These are phyloP conservation scores for Deroplatys truncata DNA, from an alignment of 2,888 invertebrate species.

Conservation along the genomic window DNA sequence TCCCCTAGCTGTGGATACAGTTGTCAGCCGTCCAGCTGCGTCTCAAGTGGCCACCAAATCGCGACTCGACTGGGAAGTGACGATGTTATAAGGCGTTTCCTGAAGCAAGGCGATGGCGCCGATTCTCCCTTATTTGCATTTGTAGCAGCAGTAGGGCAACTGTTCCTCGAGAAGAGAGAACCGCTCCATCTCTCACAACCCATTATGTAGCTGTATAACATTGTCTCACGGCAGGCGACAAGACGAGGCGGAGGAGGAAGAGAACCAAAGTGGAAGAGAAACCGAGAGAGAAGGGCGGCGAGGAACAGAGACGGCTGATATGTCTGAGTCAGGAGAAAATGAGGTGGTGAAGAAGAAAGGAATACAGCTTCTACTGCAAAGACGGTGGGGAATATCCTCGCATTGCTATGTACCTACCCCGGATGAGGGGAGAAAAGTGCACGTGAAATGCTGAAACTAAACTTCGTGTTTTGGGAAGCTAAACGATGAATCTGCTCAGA, in stretches of 20 bases:
- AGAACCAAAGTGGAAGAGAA: neutral
- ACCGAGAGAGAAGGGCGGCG: neutral
- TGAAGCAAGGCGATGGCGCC: neutral
- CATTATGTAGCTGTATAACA: neutral
- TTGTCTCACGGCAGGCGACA: neutral
- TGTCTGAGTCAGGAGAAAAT: neutral
- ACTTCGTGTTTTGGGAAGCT: neutral
- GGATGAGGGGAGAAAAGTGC: neutral
- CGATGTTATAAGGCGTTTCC: neutral
- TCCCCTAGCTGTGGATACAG: neutral
- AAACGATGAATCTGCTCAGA: neutral
- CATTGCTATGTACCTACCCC: neutral
- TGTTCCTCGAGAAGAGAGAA: neutral
- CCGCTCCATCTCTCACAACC: neutral
- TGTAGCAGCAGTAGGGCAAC: neutral
- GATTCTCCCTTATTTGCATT: neutral
- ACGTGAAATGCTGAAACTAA: neutral
- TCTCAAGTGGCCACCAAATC: neutral
- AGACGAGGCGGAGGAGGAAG: neutral
- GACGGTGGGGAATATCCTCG: neutral
- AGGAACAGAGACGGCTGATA: neutral
- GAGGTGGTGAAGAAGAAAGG: neutral
- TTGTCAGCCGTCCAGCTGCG: neutral
- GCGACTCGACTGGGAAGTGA: neutral
- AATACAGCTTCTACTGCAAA: neutral